These are phyloP conservation scores for Drosophila sulfurigaster DNA, from an alignment of 1,140 invertebrate species.

Conservation along the genomic window DNA sequence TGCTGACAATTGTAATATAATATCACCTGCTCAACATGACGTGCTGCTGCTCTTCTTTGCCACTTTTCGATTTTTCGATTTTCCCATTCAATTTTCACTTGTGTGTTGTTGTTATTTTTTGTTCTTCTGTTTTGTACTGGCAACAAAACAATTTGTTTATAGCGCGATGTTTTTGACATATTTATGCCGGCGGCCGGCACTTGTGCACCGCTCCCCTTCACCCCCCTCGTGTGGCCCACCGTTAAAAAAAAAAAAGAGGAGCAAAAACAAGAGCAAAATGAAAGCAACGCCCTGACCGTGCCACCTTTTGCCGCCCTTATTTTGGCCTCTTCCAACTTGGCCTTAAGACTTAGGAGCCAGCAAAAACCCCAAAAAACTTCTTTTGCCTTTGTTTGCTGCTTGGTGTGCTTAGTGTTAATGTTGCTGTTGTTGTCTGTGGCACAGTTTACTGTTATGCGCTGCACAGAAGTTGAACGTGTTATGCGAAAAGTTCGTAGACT, in stretches of 20 bases:
- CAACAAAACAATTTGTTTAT: conserved; percentile 82
- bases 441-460: conserved; percentile 63
- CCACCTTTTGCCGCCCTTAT: conserved; percentile 12
- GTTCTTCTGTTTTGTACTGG: conserved; percentile 36
- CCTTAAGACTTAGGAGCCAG: conserved; percentile 55
- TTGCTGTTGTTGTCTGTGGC: conserved; percentile 67
- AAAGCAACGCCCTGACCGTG: conserved; percentile 23
- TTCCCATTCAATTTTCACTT: conserved; percentile 58
- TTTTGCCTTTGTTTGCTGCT: conserved; percentile 28
- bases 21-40: conserved; percentile 40
- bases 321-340: conserved; percentile 31
- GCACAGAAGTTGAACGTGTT: conserved; percentile 32
- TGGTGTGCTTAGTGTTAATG: neutral
- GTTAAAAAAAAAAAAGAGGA: conserved; percentile 35
- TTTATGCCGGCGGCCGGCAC: conserved; percentile 76
- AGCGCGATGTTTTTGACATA: conserved; percentile 79
- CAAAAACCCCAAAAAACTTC: conserved; percentile 27
- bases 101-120: conserved; percentile 29
- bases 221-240: conserved; percentile 5
- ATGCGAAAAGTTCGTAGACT: conserved; percentile 37
- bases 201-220: conserved; percentile 37
- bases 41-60: conserved; percentile 23
- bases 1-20: conserved; percentile 37
- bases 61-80: conserved; percentile 63
- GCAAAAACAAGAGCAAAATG: conserved; percentile 43